Conservation (phyloP, 1,140 invertebrate genomes). For the Dermatophagoides farinae region DNA sequence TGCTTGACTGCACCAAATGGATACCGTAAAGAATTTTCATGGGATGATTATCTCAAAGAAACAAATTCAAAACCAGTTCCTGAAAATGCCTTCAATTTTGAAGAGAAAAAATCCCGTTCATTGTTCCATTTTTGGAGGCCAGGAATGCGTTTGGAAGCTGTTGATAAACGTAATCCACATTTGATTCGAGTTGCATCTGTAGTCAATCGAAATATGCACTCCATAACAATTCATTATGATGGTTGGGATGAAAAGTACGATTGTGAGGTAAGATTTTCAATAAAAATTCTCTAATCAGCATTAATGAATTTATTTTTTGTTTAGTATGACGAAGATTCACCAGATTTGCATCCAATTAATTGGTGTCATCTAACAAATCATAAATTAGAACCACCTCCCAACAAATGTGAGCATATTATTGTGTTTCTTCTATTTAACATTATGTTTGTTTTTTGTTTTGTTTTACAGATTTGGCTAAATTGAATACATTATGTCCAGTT, state of each 20-base stretch:
- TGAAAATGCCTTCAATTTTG: slow-evolving; percentile 42
- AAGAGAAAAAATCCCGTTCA: slow-evolving; percentile 22
- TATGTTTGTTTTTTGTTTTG: slow-evolving; percentile 34
- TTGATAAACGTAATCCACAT: slow-evolving; percentile 59
- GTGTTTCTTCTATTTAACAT: slow-evolving; percentile 24
- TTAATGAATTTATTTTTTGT: background rate
- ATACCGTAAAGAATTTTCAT: slow-evolving; percentile 50
- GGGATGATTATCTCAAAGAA: slow-evolving; percentile 60
- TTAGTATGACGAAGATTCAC: slow-evolving; percentile 51
- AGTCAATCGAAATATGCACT: slow-evolving; percentile 36
- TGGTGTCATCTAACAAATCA: slow-evolving; percentile 75
- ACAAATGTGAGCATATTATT: background rate
- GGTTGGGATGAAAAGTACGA: slow-evolving; percentile 68
- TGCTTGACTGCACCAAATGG: slow-evolving; percentile 62
- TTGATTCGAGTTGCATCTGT: slow-evolving; percentile 69
- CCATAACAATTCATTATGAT: slow-evolving; percentile 62
- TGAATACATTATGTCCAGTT: slow-evolving; percentile 36
- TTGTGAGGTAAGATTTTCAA: slow-evolving; percentile 43
- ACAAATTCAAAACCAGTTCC: slow-evolving; percentile 54
- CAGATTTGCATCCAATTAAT: slow-evolving; percentile 70
- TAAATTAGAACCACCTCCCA: slow-evolving; percentile 49
- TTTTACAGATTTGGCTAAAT: slow-evolving; percentile 10
- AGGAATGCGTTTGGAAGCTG: slow-evolving; percentile 72
- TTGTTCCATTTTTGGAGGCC: slow-evolving; percentile 55
- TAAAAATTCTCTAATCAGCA: background rate